These are phyloP conservation scores for Galerucella pusilla DNA, from an alignment of 2,888 invertebrate species.

Conservation along the genomic window DNA sequence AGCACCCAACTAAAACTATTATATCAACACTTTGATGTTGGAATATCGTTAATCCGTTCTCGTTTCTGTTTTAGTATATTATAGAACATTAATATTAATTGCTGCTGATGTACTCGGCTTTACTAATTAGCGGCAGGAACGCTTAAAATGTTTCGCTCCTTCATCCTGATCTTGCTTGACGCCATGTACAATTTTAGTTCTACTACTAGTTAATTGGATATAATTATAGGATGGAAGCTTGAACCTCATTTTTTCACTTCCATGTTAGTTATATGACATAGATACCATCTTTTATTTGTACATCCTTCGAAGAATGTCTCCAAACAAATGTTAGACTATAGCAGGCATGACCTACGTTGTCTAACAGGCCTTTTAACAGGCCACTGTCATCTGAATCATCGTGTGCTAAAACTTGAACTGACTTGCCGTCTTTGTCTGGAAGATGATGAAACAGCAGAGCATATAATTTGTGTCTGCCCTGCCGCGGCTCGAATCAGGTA, in stretches of 20 bases:
- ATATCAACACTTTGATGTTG: conserved; percentile 24
- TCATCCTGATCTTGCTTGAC: not conserved
- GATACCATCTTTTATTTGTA: no score
- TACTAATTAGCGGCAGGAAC: conserved; percentile 24
- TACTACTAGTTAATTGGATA: conserved; percentile 12
- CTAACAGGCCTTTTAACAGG: no score
- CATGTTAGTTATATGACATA: not conserved
- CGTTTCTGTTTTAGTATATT: conserved; percentile 27
- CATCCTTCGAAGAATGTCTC: no score
- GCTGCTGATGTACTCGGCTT: conserved; percentile 30
- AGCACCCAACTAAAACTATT: not conserved
- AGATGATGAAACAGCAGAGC: no score
- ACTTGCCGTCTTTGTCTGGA: no score
- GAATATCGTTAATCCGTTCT: conserved; percentile 26
- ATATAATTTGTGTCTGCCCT: no score
- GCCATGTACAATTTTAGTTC: not conserved
- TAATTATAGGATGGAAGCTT: not conserved
- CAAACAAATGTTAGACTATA: no score
- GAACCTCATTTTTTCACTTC: not conserved
- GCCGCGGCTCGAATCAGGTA: no score
- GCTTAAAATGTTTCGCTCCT: conserved; percentile 12
- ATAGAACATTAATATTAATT: conserved; percentile 34
- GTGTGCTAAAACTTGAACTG: no score
- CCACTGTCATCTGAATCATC: no score
- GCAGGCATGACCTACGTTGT: no score